phyloP scores from a whole-genome alignment of 2,113 vertebrate genomes.

The Scartelaos histophorus region DNA sequence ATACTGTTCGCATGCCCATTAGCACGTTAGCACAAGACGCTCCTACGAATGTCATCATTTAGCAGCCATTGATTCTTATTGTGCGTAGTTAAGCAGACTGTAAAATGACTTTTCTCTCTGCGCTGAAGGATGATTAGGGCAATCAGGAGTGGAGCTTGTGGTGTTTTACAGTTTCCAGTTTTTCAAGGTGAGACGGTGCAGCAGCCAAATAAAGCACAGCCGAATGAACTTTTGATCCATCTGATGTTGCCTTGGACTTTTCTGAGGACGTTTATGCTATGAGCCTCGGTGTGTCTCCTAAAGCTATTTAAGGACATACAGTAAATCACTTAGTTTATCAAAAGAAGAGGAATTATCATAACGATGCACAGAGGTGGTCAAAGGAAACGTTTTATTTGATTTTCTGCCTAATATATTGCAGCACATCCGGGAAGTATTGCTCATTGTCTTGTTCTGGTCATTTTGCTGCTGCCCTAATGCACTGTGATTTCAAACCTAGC shows the following conservation, averaged over 20 bases:
- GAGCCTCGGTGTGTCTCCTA: background rate
- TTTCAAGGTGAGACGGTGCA: constrained; percentile 51
- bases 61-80: constrained; percentile 63
- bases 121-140: constrained; percentile 49
- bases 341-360: background rate
- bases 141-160: constrained; percentile 46
- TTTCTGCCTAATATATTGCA: no score
- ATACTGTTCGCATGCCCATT: constrained; percentile 55
- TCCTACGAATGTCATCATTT: constrained; percentile 55
- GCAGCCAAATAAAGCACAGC: constrained; percentile 27
- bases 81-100: constrained; percentile 60
- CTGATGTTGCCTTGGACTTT: constrained; percentile 15
- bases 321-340: background rate
- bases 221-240: constrained; percentile 15
- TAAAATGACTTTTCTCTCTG: constrained; percentile 54
- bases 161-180: constrained; percentile 41
- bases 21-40: constrained; percentile 49
- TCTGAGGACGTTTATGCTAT: constrained; percentile 11
- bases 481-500: no score
- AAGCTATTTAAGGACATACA: constrained; percentile 3
- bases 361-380: background rate
- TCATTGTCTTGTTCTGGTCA: no score
- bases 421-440: no score
- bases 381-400: constrained; percentile 5
- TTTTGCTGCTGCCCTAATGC: no score